Evolutionary conservation across 23 tunicate genomes (phyloP).

Genomic region (Oikopleura vanhoeffeni): DNA sequence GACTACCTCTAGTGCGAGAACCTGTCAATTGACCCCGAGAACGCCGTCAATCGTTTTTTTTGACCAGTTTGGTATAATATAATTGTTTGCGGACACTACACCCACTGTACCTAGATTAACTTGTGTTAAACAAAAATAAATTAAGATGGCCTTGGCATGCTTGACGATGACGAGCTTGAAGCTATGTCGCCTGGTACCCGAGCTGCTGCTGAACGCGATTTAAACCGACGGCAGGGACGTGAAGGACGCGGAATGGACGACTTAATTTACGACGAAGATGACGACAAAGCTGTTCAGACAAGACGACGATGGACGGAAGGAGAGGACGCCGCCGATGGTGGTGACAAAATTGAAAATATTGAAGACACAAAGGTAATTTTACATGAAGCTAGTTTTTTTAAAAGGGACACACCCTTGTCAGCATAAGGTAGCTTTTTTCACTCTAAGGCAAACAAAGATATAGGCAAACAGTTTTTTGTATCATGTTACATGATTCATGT

Average conservation of each 20-base stretch:
- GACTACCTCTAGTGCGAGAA: too few relatives aligned
- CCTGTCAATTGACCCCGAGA: too few relatives aligned
- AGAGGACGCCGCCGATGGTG: background rate
- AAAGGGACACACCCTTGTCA: too few relatives aligned
- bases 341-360: constrained; percentile 74
- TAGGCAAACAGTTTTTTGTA: too few relatives aligned
- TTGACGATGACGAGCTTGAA: constrained; percentile 91
- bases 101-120: too few relatives aligned
- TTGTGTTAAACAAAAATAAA: background rate
- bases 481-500: too few relatives aligned
- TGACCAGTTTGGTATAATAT: too few relatives aligned
- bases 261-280: constrained; percentile 1
- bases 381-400: too few relatives aligned
- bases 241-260: background rate
- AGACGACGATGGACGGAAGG: background rate
- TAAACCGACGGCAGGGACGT: background rate
- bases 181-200: constrained; percentile 71
- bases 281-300: constrained; percentile 24
- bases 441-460: too few relatives aligned
- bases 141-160: background rate
- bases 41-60: too few relatives aligned
- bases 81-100: too few relatives aligned
- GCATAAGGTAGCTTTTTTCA: too few relatives aligned
- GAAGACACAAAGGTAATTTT: constrained; percentile 62
- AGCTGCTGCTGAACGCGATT: constrained; percentile 58